Percentiles rank a stretch among this genome's conserved stretches.
These are phyloP conservation scores for Diploptera punctata DNA, from an alignment of 2,888 invertebrate species.

Conservation along the genomic window DNA sequence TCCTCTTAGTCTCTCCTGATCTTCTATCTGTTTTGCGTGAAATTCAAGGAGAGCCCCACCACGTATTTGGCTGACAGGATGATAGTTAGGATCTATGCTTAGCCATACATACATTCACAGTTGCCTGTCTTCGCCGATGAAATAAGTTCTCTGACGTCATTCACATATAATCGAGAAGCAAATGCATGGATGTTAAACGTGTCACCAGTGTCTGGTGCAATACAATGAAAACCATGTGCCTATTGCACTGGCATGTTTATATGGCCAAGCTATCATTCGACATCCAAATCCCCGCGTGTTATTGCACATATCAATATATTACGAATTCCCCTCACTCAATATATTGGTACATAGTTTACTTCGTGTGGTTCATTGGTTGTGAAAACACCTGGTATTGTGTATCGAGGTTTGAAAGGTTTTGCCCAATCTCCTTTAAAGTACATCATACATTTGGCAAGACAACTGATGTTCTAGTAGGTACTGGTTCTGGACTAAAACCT, in stretches of 20 bases:
- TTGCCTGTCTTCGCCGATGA: slow-evolving; percentile 43
- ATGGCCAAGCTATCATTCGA: slow-evolving; percentile 56
- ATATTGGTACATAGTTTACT: slow-evolving; percentile 47
- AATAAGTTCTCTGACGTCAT: slow-evolving; percentile 48
- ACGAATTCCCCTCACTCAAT: slow-evolving; percentile 51
- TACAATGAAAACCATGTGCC: slow-evolving; percentile 53
- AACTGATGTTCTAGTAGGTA: slow-evolving; percentile 50
- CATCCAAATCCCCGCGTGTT: slow-evolving; percentile 51
- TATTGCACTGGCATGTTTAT: slow-evolving; percentile 51
- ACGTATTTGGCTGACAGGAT: slow-evolving; percentile 49
- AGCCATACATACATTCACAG: slow-evolving; percentile 47
- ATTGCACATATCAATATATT: slow-evolving; percentile 49
- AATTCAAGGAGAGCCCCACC: no score
- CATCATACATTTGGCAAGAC: slow-evolving; percentile 56
- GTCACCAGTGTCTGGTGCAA: slow-evolving; percentile 51
- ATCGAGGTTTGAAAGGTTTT: slow-evolving; percentile 53
- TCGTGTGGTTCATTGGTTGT: slow-evolving; percentile 43
- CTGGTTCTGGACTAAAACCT: no score
- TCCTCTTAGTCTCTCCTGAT: no score
- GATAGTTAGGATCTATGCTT: slow-evolving; percentile 52
- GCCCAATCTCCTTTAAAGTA: slow-evolving; percentile 59
- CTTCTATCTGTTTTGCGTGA: no score
- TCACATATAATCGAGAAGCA: slow-evolving; percentile 45
- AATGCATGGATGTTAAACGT: slow-evolving; percentile 49
- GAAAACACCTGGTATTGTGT: slow-evolving; percentile 52